Conservation (phyloP, 2,888 invertebrate genomes). For the Steinernema carpocapsae region DNA sequence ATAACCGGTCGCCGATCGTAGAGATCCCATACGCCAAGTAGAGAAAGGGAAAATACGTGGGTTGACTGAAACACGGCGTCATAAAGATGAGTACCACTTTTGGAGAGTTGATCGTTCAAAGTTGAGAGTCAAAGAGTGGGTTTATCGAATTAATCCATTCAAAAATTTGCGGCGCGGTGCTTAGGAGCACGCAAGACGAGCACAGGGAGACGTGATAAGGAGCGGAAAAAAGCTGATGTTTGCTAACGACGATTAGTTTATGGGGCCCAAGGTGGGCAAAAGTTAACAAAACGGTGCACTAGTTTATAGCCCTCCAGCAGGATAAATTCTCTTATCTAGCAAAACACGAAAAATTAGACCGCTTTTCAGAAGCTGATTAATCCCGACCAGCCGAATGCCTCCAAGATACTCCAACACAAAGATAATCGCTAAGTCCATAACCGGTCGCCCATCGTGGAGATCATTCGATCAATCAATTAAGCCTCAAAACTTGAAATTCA, state of each 20-base stretch:
- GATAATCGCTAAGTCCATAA: constrained; percentile 49
- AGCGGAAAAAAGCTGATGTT: too few relatives aligned
- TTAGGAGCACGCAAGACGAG: background rate
- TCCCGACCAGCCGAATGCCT: constrained; percentile 45
- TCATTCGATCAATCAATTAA: too few relatives aligned
- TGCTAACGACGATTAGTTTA: too few relatives aligned
- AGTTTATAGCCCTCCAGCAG: too few relatives aligned
- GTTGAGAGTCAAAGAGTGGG: constrained; percentile 6
- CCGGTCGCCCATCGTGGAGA: constrained; percentile 46
- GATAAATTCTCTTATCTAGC: too few relatives aligned
- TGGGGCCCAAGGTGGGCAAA: too few relatives aligned
- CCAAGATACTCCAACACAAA: constrained; percentile 47
- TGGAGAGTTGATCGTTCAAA: constrained; percentile 21
- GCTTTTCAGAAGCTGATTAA: constrained; percentile 46
- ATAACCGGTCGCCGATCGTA: constrained; percentile 46
- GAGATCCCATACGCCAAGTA: constrained; percentile 45
- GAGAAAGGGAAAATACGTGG: constrained; percentile 39
- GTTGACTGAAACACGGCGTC: constrained; percentile 38
- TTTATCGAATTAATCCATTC: constrained; percentile 2
- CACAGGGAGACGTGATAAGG: background rate
- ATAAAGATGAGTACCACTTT: background rate
- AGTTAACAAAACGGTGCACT: too few relatives aligned
- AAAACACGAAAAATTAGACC: too few relatives aligned
- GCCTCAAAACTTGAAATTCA: too few relatives aligned
- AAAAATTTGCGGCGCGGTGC: background rate